Conservation (phyloP, 2,888 invertebrate species). For the Ethmia dodecea region DNA sequence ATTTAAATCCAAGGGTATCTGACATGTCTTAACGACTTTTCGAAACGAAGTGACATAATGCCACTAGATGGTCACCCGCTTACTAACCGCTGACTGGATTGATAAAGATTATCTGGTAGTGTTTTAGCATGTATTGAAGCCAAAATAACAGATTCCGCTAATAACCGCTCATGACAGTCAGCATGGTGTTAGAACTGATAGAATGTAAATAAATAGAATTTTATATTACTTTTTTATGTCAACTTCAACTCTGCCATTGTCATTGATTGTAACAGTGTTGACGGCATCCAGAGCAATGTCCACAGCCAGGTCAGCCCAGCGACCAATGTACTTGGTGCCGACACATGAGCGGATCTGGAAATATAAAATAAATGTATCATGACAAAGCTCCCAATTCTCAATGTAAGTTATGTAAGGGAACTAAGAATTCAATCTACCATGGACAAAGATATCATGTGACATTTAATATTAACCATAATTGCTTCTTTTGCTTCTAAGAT, state of each 20-base stretch:
- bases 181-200: no score
- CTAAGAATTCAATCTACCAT: no score
- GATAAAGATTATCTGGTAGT: neutral
- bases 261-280: slow-evolving; percentile 90
- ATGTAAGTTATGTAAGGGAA: no score
- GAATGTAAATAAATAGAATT: neutral
- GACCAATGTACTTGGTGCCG: slow-evolving; percentile 97
- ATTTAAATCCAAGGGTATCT: no score
- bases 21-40: neutral
- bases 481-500: no score
- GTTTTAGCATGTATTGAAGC: neutral
- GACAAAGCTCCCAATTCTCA: no score
- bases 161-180: no score
- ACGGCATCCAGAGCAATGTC: slow-evolving; percentile 97
- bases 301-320: slow-evolving; percentile 97
- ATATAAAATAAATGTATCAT: no score
- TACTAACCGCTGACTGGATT: neutral
- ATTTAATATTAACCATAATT: no score
- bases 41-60: neutral
- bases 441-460: no score
- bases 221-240: slow-evolving; percentile 92
- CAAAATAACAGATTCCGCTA: neutral
- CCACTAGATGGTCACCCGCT: neutral
- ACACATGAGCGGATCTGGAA: slow-evolving; percentile 89
- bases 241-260: slow-evolving; percentile 94